Percentiles rank a stretch among this genome's conserved stretches.
Evolutionary conservation across 2,113 vertebrate species (phyloP).

Genomic region (Cephalopholis sonnerati): DNA sequence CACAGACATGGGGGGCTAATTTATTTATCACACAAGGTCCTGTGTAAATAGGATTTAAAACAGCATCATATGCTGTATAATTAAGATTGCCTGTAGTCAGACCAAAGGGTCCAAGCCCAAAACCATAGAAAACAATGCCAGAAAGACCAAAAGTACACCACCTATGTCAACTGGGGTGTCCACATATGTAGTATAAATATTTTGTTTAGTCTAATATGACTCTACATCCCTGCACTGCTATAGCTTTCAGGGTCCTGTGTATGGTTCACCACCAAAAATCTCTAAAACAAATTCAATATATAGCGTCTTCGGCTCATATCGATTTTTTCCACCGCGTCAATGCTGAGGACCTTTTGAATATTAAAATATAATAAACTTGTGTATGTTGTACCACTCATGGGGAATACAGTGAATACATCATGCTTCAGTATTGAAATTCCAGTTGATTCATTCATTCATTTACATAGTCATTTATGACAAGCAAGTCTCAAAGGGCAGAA

Average conservation of each 20-base stretch:
- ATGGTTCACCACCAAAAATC: background rate
- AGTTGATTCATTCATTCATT: background rate
- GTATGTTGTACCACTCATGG: background rate
- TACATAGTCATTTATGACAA: background rate
- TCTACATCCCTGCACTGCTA: background rate
- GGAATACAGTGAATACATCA: background rate
- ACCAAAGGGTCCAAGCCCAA: background rate
- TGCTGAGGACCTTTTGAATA: background rate
- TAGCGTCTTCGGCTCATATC: background rate
- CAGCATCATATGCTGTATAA: background rate
- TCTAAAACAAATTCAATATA: background rate
- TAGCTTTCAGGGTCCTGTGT: background rate
- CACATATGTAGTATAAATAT: too few relatives aligned
- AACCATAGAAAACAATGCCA: background rate
- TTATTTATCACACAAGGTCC: too few relatives aligned
- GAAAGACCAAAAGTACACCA: background rate
- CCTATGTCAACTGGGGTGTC: background rate
- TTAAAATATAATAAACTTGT: background rate
- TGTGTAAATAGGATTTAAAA: too few relatives aligned
- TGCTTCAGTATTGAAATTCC: background rate
- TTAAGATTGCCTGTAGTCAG: background rate
- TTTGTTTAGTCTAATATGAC: background rate
- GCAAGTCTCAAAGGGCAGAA: background rate
- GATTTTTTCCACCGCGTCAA: background rate
- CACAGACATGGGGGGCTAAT: too few relatives aligned